A percentile compares a stretch with the other conserved stretches of the same genome.
Conservation (phyloP, 1,140 invertebrate species). For the Formica exsecta region DNA sequence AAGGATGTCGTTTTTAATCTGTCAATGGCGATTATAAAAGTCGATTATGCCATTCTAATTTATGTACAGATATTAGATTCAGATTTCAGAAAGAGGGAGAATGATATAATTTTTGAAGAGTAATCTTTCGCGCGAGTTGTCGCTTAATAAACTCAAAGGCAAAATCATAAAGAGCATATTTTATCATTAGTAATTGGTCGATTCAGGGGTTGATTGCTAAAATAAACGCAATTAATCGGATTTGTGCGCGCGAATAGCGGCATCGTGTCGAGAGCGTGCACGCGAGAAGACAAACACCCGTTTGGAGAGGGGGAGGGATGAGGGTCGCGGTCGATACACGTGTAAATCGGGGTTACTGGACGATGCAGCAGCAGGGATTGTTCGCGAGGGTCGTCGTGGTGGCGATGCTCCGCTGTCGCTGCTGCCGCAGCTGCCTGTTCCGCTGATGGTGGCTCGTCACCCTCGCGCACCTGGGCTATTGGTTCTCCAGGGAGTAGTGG, state of each 20-base stretch:
- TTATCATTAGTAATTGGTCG: no score
- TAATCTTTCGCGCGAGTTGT: not conserved
- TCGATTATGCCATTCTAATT: not conserved
- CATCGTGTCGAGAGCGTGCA: not conserved
- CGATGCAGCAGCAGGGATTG: conserved; percentile 85
- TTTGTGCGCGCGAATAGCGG: not conserved
- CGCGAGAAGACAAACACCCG: not conserved
- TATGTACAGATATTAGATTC: conserved; percentile 7
- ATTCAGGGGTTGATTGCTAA: no score
- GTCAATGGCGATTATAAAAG: not conserved
- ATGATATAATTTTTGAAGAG: not conserved
- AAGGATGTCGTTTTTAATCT: not conserved
- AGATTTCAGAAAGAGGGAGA: not conserved
- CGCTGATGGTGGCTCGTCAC: conserved; percentile 84
- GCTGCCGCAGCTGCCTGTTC: conserved; percentile 78
- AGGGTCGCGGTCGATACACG: conserved; percentile 33
- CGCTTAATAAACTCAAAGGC: not conserved
- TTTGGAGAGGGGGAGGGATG: not conserved
- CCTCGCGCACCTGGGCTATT: conserved; percentile 87
- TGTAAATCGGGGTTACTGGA: conserved; percentile 78
- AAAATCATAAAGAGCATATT: no score
- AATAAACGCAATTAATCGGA: no score
- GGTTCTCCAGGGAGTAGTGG: conserved; percentile 93
- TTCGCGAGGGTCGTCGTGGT: conserved; percentile 78
- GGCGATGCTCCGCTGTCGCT: conserved; percentile 74